These are phyloP conservation scores for Coreius guichenoti DNA, from an alignment of 2,797 vertebrate genomes.

Conservation along the genomic window DNA sequence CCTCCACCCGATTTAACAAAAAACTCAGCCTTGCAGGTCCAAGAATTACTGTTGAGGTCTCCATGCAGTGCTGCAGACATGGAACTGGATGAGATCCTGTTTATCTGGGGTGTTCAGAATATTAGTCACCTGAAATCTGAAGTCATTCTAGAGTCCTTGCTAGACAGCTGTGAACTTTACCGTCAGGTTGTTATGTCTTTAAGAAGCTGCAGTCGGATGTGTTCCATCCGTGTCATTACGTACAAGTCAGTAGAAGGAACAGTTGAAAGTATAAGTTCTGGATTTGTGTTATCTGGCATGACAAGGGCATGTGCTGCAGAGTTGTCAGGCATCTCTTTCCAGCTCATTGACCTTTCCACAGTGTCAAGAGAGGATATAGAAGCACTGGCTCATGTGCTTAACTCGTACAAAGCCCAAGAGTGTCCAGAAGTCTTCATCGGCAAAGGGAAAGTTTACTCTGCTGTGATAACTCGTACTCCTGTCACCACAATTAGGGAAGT, in stretches of 20 bases:
- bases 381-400: slow-evolving; percentile 76
- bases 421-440: slow-evolving; percentile 82
- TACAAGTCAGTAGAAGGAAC: slow-evolving; percentile 78
- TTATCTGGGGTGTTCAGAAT: slow-evolving; percentile 82
- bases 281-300: slow-evolving; percentile 85
- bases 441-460: slow-evolving; percentile 73
- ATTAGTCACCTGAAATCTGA: slow-evolving; percentile 74
- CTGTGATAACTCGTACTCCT: slow-evolving; percentile 73
- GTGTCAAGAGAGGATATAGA: slow-evolving; percentile 77
- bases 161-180: slow-evolving; percentile 82
- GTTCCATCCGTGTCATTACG: slow-evolving; percentile 79
- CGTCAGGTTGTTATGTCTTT: slow-evolving; percentile 80
- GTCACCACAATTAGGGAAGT: slow-evolving; percentile 48
- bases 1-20: slow-evolving; percentile 52
- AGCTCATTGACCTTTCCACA: slow-evolving; percentile 80
- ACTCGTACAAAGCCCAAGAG: slow-evolving; percentile 63
- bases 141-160: slow-evolving; percentile 71
- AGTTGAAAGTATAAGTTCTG: slow-evolving; percentile 81
- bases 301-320: slow-evolving; percentile 80
- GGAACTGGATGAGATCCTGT: slow-evolving; percentile 77
- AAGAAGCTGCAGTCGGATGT: slow-evolving; percentile 66
- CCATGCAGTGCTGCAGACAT: slow-evolving; percentile 58
- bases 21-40: slow-evolving; percentile 54
- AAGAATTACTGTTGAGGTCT: slow-evolving; percentile 62
- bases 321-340: slow-evolving; percentile 73